A percentile compares a stretch with the other conserved stretches of the same genome.
phyloP scores from a whole-genome alignment of 2,797 vertebrate species.

The Crypturellus tataupa region DNA sequence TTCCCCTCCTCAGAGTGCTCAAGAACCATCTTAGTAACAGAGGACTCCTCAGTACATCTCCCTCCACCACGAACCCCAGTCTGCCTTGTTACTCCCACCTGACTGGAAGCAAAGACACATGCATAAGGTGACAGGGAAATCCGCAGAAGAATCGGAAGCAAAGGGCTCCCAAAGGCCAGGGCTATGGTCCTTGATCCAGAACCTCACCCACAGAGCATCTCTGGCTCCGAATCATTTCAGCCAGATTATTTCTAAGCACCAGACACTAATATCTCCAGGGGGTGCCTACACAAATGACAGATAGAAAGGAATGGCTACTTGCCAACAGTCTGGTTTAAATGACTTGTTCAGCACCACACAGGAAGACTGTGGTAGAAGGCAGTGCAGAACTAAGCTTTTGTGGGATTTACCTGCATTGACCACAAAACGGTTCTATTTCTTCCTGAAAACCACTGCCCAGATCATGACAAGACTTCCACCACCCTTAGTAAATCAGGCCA shows the following conservation, averaged over 20 bases:
- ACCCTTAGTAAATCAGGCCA: background rate
- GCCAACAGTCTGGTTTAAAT: constrained; percentile 20
- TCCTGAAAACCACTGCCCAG: background rate
- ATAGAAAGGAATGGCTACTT: background rate
- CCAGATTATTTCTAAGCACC: constrained; percentile 7
- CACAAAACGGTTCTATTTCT: background rate
- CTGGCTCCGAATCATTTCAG: background rate
- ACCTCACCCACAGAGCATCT: constrained; percentile 6
- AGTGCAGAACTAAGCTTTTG: background rate
- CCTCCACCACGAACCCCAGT: constrained; percentile 4
- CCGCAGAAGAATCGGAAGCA: constrained; percentile 11
- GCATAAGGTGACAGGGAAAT: constrained; percentile 48
- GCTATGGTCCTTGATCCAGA: constrained; percentile 19
- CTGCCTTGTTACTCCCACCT: constrained; percentile 53
- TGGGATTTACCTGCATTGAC: background rate
- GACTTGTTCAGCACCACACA: background rate
- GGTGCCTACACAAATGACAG: background rate
- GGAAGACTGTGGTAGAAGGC: background rate
- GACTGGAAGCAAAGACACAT: constrained; percentile 48
- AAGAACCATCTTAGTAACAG: constrained; percentile 26
- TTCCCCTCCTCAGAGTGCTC: background rate
- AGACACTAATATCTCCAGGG: background rate
- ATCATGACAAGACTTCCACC: background rate
- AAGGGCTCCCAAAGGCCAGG: constrained; percentile 9
- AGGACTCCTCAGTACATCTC: constrained; percentile 22